These are phyloP conservation scores for Erithacus rubecula DNA, from an alignment of 2,797 vertebrate species.

Conservation along the genomic window DNA sequence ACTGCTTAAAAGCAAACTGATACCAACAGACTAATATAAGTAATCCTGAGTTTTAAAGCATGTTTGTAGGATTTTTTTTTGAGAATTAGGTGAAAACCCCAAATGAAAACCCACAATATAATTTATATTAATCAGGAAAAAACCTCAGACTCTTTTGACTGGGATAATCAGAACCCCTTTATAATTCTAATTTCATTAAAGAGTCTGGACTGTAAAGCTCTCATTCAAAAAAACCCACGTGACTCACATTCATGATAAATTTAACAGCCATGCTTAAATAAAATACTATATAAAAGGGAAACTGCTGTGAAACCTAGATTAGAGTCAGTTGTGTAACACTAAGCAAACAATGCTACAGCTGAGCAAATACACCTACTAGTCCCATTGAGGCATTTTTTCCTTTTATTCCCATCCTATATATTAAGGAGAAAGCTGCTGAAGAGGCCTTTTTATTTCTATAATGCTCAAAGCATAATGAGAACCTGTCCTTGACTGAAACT, in stretches of 20 bases:
- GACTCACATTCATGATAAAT: neutral
- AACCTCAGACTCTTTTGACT: neutral
- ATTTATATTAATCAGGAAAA: neutral
- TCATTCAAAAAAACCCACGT: neutral
- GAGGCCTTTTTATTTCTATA: neutral
- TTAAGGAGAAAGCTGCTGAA: neutral
- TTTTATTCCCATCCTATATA: neutral
- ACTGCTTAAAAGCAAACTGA: conserved; percentile 41
- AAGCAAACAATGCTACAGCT: neutral
- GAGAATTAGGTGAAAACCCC: neutral
- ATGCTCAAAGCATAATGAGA: neutral
- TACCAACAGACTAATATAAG: neutral
- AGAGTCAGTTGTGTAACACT: neutral
- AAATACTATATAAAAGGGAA: neutral
- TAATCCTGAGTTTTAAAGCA: neutral
- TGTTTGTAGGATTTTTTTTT: neutral
- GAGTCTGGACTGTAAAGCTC: neutral
- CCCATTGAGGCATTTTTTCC: neutral
- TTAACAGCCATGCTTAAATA: neutral
- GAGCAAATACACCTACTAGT: neutral
- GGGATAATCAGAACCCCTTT: neutral
- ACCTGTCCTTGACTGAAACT: neutral
- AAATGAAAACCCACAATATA: neutral
- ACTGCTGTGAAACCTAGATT: neutral
- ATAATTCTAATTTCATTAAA: neutral